Base-by-base conservation (phyloP, 2,888 invertebrate genomes). In the Didymodactylos carnosus region DNA sequence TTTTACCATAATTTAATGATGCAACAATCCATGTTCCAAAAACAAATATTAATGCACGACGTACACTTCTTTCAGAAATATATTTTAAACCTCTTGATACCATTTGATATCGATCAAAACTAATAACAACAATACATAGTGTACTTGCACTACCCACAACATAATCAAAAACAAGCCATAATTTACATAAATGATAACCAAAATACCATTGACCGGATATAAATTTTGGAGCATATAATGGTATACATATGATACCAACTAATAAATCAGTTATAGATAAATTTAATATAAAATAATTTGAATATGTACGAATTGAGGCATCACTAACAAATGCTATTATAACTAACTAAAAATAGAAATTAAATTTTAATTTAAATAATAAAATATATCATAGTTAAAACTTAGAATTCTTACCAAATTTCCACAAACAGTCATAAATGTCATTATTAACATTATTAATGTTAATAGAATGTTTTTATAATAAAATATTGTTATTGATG, bases 241-340 rank as follows among this genome's bases (percentile, higher is more conserved):
- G 75, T 25, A 78, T 77, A 62, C 62, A 75, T 8, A 78, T 13
- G n/a, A 76, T 69, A 11, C 79, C 79, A 29, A 79, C 77, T n/a
- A 79, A 75, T 27, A 79, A 73, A 70, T 79, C 79, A 4, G 79
- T 76, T 19, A 79, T 76, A 27, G 78, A 78, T 11, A 79, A 73
- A 72, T 79, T 79, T 16, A 79, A 73, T 39, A 79, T 79, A 71
- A 79, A 77, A 73, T 76, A 78, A 70, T 79, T 79, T 53, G 78
- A 77, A 49, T 78, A 79, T n/a, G 75, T 76, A n/a, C 78, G 70
- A 14, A 79, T 75, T 16, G 76, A 75, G 39, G 75, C 73, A 49
- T 78, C 77, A 23, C 71, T 76, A 14, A 75, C 76, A 71, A 79
- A 79, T 2, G 78, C 77, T 43, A 77, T 46, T 16, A 79, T 69